Conservation (phyloP, 1,140 invertebrate genomes). For the Colletes gigas region DNA sequence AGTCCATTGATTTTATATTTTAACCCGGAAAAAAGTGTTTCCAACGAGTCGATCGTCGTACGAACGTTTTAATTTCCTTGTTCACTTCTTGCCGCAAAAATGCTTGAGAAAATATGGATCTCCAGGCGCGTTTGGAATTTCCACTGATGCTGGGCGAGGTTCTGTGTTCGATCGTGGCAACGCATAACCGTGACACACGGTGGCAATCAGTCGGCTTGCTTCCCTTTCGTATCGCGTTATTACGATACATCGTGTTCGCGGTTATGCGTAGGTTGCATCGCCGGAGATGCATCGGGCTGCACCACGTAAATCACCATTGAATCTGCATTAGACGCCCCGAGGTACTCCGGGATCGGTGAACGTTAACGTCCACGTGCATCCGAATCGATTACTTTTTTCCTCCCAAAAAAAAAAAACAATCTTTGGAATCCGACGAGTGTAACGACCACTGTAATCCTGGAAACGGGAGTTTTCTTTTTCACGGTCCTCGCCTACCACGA, state of each 20-base stretch:
- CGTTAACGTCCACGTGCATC: constrained; percentile 2
- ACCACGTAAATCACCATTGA: constrained; percentile 22
- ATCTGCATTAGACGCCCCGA: constrained; percentile 15
- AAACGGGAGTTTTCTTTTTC: constrained; percentile 2
- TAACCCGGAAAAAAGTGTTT: too few species aligned
- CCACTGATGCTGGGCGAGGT: too few species aligned
- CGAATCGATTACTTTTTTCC: constrained; percentile 22
- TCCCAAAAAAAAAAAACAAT: constrained; percentile 4
- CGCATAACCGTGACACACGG: constrained; percentile 41
- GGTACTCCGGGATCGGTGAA: not conserved
- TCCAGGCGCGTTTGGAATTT: not conserved
- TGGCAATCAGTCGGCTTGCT: constrained; percentile 29
- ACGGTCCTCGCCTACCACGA: constrained; percentile 4
- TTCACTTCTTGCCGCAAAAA: too few species aligned
- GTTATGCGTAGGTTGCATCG: constrained; percentile 27
- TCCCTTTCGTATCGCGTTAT: constrained; percentile 40
- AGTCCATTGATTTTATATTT: too few species aligned
- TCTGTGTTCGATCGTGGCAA: not conserved
- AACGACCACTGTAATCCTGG: constrained; percentile 39
- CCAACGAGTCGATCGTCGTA: not conserved
- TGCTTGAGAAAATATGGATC: not conserved
- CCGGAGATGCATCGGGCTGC: not conserved
- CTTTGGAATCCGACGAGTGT: not conserved
- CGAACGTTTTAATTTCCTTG: not conserved
- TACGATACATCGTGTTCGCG: constrained; percentile 37